Conservation (phyloP, 2,113 vertebrate genomes). For the Gymnobelideus leadbeateri region DNA sequence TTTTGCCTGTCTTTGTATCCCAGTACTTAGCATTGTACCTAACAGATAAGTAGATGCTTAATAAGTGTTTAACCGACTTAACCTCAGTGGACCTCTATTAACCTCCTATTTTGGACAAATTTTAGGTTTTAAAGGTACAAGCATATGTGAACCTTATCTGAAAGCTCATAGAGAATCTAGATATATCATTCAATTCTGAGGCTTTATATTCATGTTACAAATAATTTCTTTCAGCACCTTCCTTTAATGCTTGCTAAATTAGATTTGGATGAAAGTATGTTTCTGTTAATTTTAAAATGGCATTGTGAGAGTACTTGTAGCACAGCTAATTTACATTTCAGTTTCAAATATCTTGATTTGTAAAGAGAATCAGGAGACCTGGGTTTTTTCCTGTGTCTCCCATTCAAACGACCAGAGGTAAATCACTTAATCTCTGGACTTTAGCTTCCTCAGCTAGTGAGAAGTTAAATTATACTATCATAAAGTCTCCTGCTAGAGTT, state of each 20-base stretch:
- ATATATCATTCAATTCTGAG: not conserved
- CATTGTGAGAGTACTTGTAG: not conserved
- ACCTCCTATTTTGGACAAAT: not conserved
- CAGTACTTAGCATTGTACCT: not conserved
- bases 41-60: not conserved
- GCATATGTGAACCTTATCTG: too few species aligned
- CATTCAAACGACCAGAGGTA: conserved; percentile 6
- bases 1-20: not conserved
- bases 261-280: conserved; percentile 3
- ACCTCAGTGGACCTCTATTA: not conserved
- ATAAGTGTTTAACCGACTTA: not conserved
- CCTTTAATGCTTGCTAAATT: not conserved
- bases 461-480: not conserved
- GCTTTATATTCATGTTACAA: not conserved
- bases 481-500: not conserved
- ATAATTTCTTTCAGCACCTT: not conserved
- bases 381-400: not conserved
- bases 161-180: not conserved
- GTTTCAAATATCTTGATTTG: not conserved
- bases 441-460: not conserved
- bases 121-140: not conserved
- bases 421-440: not conserved
- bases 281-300: not conserved
- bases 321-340: conserved; percentile 16
- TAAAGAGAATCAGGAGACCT: too few species aligned